Evolutionary conservation across 2,797 vertebrate genomes (phyloP), one percentile per base, ranked within the genome.

Genomic region (Eulemur coronatus): DNA sequence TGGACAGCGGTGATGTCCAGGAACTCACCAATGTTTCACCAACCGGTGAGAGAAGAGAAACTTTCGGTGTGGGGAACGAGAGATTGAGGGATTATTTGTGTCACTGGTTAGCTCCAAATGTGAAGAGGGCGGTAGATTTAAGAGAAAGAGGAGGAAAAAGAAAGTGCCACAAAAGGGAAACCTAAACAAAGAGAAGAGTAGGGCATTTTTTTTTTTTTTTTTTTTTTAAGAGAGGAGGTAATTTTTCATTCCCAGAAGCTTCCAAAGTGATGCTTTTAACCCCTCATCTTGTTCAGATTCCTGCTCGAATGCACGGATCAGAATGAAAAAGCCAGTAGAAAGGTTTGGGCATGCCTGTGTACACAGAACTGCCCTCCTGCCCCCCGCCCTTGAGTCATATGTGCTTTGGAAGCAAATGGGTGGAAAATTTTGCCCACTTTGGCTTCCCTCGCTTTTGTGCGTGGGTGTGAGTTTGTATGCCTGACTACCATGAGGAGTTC

Each of bases 361-460:
- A 38, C 63, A 20, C 26, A 6, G 57, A 89, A n/a, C 84, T 15
- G 46, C 20, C 52, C 38, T 61, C 38, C 38, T 26, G 12, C 0
- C 30, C 2, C 18, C 55, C 18, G 13, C 15, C 1, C 43, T 13
- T 4, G 14, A 30, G 52, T 24, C 24, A 5, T 38, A 7, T 28
- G n/a, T 38, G 84, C 80, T 93, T 94, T 70, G 84, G 95, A 95
- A 95, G 72, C 92, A 96, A 85, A 95, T 30, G 81, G 72, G 84
- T 96, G 96, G 97, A 98, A 98, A 97, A 96, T 97, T 97, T 98
- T 90, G 98, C 81, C 96, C 88, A n/a, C 96, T 98, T 96, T 70
- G 97, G 97, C 97, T 97, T 97, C 97, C 65, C 90, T 95, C n/a
- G 30, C 94, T 97, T 97, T 97, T 93, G 97, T 75, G 70, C 38